A percentile compares a stretch with the other conserved stretches of the same genome.
phyloP scores from a whole-genome alignment of 2,113 vertebrate species.

The Pao palembangensis region DNA sequence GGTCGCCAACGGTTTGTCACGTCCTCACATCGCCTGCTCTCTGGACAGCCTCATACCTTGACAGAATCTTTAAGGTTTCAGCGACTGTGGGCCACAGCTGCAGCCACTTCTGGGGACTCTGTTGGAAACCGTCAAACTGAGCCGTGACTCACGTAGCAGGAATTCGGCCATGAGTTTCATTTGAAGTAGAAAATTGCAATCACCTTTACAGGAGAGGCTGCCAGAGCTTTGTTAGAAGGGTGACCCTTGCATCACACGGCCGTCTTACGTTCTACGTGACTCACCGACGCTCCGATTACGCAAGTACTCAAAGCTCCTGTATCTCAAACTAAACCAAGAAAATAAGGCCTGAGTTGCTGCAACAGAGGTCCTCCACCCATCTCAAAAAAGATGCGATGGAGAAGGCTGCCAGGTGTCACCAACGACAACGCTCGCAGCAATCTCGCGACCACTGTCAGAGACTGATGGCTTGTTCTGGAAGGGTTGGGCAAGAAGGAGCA shows the following conservation, averaged over 20 bases:
- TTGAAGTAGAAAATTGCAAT: neutral
- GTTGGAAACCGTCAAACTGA: conserved; percentile 11
- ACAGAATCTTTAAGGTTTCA: conserved; percentile 38
- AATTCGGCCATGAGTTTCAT: conserved; percentile 2
- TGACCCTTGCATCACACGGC: neutral
- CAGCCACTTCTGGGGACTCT: conserved; percentile 7
- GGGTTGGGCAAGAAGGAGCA: conserved; percentile 28
- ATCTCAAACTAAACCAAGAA: conserved; percentile 14
- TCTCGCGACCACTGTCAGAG: neutral
- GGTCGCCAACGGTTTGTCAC: conserved; percentile 38
- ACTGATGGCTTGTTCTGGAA: conserved; percentile 34
- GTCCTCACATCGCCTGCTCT: conserved; percentile 30
- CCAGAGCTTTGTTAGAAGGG: neutral
- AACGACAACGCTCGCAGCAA: conserved; percentile 40
- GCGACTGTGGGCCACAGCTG: conserved; percentile 12
- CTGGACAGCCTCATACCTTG: conserved; percentile 32
- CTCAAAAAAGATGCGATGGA: conserved; percentile 51
- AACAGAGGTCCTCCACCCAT: conserved; percentile 31
- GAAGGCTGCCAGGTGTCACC: conserved; percentile 30
- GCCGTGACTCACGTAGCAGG: conserved; percentile 3
- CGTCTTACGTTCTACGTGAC: neutral
- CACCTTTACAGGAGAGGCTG: neutral
- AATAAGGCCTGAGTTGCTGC: conserved; percentile 32
- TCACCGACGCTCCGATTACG: neutral
- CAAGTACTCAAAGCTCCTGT: conserved; percentile 3